Evolutionary conservation across 2,888 invertebrate species (phyloP), one percentile per base, ranked within the genome.

Genomic region (Brenthis hecate): DNA sequence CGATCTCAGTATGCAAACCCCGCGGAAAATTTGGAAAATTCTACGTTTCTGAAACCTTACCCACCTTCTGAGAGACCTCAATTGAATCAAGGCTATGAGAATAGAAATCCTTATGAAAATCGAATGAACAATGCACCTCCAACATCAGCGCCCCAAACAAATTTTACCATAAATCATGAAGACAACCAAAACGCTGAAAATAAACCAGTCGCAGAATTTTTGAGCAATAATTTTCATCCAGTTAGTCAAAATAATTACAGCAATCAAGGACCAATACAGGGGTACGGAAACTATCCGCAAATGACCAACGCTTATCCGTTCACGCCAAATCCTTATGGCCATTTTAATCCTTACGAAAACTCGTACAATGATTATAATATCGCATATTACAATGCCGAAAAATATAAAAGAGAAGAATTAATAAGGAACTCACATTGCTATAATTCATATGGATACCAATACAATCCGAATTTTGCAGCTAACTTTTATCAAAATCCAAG

Each of bases 1-100:
- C 88, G 95, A 70, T 94, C 93, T 1, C 93, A 92, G 68, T 87
- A 94, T 47, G 86, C 87, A 13, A 91, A 93, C 75, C 91, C 93
- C 32, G 84, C 86, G 0, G 92, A 94, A 62, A 82, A 88, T 14
- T 66, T 90, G 56, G 94, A 93, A 74, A 89, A 91, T 72, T 91
- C 93, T 8, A 94, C 95, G 8, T 95, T 95, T 80, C 80, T 95
- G 16, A 95, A 95, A 81, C 95, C 95, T 0, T 94, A 94, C 73
- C 95, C 95, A 55, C 94, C 95, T 4, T 88, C 91, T 5, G 94
- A 94, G 53, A 85, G 88, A 75, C 86, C 89, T 6, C 85, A 87
- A 66, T 70, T 88, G 28, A 87, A 80, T 69, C 88, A 91, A 75
- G 88, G 90, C 1, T 92, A 89, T 70, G 93, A 93, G 60, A 88